phyloP scores from a whole-genome alignment of 2,113 vertebrate species.

The Telmatochromis brichardi region DNA sequence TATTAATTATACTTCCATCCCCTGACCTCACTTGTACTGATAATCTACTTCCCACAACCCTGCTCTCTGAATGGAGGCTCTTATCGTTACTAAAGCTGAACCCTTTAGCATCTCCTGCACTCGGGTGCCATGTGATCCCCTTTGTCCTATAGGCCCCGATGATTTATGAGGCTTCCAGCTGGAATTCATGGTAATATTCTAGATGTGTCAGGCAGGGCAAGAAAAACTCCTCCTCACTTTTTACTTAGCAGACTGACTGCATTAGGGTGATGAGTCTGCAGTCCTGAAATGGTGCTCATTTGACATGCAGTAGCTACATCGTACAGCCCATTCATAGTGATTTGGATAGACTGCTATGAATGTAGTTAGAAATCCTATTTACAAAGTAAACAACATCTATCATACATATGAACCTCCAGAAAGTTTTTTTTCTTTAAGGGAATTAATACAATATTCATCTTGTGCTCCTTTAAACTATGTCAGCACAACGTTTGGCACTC shows the following conservation, averaged over 20 bases:
- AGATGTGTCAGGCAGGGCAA: conserved; percentile 35
- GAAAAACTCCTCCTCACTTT: conserved; percentile 34
- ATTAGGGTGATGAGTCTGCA: conserved; percentile 38
- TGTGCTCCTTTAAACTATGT: not conserved
- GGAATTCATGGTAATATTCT: conserved; percentile 44
- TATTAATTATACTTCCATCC: conserved; percentile 69
- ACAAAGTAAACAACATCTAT: not conserved
- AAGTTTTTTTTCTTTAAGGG: not conserved
- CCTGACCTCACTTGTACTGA: conserved; percentile 47
- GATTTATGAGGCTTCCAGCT: conserved; percentile 69
- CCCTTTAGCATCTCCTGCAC: conserved; percentile 29
- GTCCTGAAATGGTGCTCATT: conserved; percentile 1
- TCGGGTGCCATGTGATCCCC: conserved; percentile 21
- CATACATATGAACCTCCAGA: not conserved
- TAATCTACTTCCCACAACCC: conserved; percentile 64
- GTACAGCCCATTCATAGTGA: not conserved
- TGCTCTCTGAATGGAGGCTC: conserved; percentile 25
- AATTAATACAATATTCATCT: conserved; percentile 18
- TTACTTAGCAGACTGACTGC: conserved; percentile 17
- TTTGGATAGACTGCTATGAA: conserved; percentile 17
- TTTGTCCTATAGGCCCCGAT: conserved; percentile 49
- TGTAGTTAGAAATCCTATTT: not conserved
- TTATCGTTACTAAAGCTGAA: conserved; percentile 46
- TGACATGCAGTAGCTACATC: not conserved
- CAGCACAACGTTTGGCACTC: conserved; percentile 17